Evolutionary conservation across 2,888 invertebrate genomes (phyloP), one percentile per base, ranked within the genome.

Genomic region (Cartodere bifasciata): DNA sequence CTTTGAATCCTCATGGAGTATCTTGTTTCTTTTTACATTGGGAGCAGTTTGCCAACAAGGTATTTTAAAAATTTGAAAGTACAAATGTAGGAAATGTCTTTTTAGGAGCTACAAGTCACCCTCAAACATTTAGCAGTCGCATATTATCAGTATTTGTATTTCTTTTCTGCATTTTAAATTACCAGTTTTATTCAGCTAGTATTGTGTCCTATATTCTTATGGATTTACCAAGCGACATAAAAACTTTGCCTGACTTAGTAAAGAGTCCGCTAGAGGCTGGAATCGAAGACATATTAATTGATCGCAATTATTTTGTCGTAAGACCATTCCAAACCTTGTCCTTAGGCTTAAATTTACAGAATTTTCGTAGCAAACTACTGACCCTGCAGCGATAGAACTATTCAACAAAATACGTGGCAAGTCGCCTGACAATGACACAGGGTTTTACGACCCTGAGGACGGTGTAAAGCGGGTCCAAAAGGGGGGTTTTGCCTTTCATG

Each of bases 401-500:
- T 75, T 69, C 48, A 55, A 64, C 7, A 68, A 61, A 40, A 66
- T 78, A 15, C 52, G 49, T 2, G 35, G 38, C 1, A 28, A 31
- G 3, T 33, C 40, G 4, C 39, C 41, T 17, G 26, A 34, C 3
- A 51, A 53, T 29, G 37, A 41, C 17, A 45, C 45, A n/a, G 51
- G 71, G 40, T 72, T 70, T 55, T 65, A 65, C 33, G 48, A 62
- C 7, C 62, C 72, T 0, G 62, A 61, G 4, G 54, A 64, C 26
- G 80, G 79, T 7, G 60, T 80, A 49, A 53, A 55, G 1, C 51
- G 65, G 40, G 72, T 80, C 1, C 68, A 68, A 48, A 53, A 58
- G 16, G 80, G 79, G 2, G 75, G 71, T 2, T 80, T 72, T 47
- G 81, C 80, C 1, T 78, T 75, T 52, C 75, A 78, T 45, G 67